Percentiles rank a stretch among this genome's conserved stretches.
phyloP scores from a whole-genome alignment of 2,113 vertebrate species.

The Triplophysa tibetana region DNA sequence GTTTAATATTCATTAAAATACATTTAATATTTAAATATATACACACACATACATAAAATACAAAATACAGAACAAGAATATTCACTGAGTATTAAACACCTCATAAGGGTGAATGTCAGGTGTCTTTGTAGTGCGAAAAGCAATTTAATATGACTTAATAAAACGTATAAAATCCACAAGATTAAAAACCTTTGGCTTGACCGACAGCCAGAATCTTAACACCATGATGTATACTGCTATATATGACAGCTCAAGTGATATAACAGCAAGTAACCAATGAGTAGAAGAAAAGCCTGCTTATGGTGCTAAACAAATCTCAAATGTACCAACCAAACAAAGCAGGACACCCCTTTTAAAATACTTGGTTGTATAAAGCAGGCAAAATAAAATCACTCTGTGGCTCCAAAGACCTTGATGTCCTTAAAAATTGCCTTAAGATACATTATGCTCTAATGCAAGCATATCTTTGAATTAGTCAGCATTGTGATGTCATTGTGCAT shows the following conservation, averaged over 20 bases:
- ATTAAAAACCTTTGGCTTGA: slow-evolving; percentile 27
- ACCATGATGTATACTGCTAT: background rate
- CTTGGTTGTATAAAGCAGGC: background rate
- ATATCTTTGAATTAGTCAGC: background rate
- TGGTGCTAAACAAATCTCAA: background rate
- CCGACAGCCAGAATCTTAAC: background rate
- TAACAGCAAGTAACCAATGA: background rate
- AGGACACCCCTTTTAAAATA: slow-evolving; percentile 3
- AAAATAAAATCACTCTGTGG: background rate
- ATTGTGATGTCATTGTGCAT: too few species aligned
- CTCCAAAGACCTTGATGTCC: background rate
- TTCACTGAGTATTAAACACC: slow-evolving; percentile 60
- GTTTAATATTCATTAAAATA: slow-evolving; percentile 73
- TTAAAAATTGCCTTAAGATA: background rate
- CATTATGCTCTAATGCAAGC: background rate
- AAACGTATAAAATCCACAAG: slow-evolving; percentile 45
- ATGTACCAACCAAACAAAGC: background rate
- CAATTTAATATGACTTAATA: slow-evolving; percentile 50
- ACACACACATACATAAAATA: slow-evolving; percentile 48
- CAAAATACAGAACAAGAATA: slow-evolving; percentile 59
- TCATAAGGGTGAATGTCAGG: slow-evolving; percentile 55
- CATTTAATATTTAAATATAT: slow-evolving; percentile 67
- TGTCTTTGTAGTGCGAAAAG: slow-evolving; percentile 60
- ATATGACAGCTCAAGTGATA: slow-evolving; percentile 9
- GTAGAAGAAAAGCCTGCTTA: background rate